Base-by-base conservation (phyloP, 2,888 invertebrate genomes). In the Calliphora vomitoria region DNA sequence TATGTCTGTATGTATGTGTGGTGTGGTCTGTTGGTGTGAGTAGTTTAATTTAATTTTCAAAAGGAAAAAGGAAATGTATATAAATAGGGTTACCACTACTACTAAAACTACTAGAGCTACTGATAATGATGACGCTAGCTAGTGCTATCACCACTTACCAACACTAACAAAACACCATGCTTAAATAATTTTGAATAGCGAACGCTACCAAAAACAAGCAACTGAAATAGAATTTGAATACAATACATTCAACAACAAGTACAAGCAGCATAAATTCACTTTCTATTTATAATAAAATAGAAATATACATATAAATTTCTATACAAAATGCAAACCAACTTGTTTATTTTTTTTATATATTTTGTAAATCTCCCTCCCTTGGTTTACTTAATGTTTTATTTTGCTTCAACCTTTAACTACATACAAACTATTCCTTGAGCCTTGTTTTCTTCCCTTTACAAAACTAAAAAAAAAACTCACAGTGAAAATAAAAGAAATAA, bases 141-240 rank as follows among this genome's bases (percentile, higher is more conserved):
- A 58, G 64, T 74, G 4, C 55, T 38, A 1, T 25, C 25, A 41
- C 41, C 69, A 71, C 86, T 83, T 76, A 76, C 71, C 53, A 69
- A 66, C 83, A 83, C 83, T 68, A 62, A 68, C 75, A 53, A 81
- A 78, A 76, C 78, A 75, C 78, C 71, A 75, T 82, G 87, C 84
- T 86, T 87, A 89, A 90, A 89, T 86, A 87, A 82, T 80, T 89
- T 79, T 89, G 87, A 89, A 90, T 88, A 81, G 81, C 76, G 71
- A 78, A 41, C 72, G 71, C 20, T 20, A 25, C 64, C 41, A 68
- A 41, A 10, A 25, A 55, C 50, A 53, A 47, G 13, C 18, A 75
- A 75, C n/a, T 60, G 55, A 55, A 66, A 64, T 53, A 47, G n/a
- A 75, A 85, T 62, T 62, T 75, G 47, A 55, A 74, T 74, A 44